A percentile compares a stretch with the other conserved stretches of the same genome.
These are phyloP conservation scores for Caenorhabditis virilis DNA, from an alignment of 2,888 invertebrate genomes.

Conservation along the genomic window DNA sequence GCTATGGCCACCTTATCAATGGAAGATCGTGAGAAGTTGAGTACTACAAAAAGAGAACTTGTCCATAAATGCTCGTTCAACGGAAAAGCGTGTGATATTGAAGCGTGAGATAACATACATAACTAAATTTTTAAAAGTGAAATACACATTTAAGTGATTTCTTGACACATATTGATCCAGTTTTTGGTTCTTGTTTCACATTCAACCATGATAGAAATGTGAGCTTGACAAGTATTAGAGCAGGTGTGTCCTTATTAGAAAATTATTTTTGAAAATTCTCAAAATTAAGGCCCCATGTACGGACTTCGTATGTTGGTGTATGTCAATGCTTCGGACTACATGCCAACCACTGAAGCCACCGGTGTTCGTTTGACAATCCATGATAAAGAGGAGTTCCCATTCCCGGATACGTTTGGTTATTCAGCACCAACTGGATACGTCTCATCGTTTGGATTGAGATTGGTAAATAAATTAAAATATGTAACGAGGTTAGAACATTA, in stretches of 20 bases:
- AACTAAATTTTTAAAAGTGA: not conserved
- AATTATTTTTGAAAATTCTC: no score
- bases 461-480: slow-evolving; percentile 34
- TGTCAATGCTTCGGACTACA: slow-evolving; percentile 63
- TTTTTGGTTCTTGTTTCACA: slow-evolving; percentile 63
- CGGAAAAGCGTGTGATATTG: slow-evolving; percentile 66
- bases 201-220: slow-evolving; percentile 61
- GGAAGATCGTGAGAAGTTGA: slow-evolving; percentile 55
- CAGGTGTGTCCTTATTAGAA: no score
- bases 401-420: slow-evolving; percentile 64
- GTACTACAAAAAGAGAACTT: slow-evolving; percentile 65
- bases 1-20: slow-evolving; percentile 63
- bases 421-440: slow-evolving; percentile 64
- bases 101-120: slow-evolving; percentile 45
- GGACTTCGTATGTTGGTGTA: slow-evolving; percentile 65
- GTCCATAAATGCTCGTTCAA: slow-evolving; percentile 68
- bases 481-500: not conserved
- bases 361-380: slow-evolving; percentile 65
- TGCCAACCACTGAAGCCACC: slow-evolving; percentile 66
- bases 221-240: slow-evolving; percentile 58
- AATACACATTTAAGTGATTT: slow-evolving; percentile 55
- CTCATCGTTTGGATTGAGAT: slow-evolving; percentile 60
- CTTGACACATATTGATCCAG: slow-evolving; percentile 59
- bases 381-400: slow-evolving; percentile 66
- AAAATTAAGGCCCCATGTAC: slow-evolving; percentile 67